These are phyloP conservation scores for Caranx ignobilis DNA, from an alignment of 2,113 vertebrate genomes.

Conservation along the genomic window DNA sequence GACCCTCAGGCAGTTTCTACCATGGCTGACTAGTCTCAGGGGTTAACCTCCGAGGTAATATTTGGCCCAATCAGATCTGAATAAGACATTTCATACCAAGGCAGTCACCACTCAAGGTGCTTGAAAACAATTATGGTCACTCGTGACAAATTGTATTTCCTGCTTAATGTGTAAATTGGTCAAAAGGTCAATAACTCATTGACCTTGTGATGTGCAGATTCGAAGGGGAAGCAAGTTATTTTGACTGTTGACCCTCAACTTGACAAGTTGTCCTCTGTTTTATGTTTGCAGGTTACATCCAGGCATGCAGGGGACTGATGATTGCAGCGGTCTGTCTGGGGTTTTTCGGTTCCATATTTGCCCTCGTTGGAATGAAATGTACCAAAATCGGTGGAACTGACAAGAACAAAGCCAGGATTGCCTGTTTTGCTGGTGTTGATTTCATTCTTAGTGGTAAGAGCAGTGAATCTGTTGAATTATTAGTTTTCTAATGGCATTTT, in stretches of 20 bases:
- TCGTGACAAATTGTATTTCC: conserved; percentile 56
- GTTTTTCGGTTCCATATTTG: conserved; percentile 90
- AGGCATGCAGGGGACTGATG: conserved; percentile 96
- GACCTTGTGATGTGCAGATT: conserved; percentile 24
- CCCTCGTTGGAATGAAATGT: conserved; percentile 97
- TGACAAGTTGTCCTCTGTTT: conserved; percentile 7
- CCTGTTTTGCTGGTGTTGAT: conserved; percentile 89
- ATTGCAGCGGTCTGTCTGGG: conserved; percentile 93
- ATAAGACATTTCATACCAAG: conserved; percentile 26
- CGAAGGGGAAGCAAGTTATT: neutral
- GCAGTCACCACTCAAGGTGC: neutral
- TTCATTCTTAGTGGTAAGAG: conserved; percentile 93
- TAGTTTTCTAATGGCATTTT: conserved; percentile 4
- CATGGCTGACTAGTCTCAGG: conserved; percentile 87
- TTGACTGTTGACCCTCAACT: neutral
- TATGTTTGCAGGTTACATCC: conserved; percentile 90
- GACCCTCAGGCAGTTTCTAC: conserved; percentile 84
- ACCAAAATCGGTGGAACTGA: conserved; percentile 95
- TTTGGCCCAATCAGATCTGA: conserved; percentile 61
- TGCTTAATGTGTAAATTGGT: conserved; percentile 53
- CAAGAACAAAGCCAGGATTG: conserved; percentile 90
- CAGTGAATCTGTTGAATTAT: neutral
- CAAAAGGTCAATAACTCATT: conserved; percentile 39
- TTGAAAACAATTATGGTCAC: conserved; percentile 39
- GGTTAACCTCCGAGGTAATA: conserved; percentile 87